Percentiles rank a stretch among this genome's conserved stretches.
Evolutionary conservation across 2,797 vertebrate species (phyloP).

Genomic region (Liparis tanakae): DNA sequence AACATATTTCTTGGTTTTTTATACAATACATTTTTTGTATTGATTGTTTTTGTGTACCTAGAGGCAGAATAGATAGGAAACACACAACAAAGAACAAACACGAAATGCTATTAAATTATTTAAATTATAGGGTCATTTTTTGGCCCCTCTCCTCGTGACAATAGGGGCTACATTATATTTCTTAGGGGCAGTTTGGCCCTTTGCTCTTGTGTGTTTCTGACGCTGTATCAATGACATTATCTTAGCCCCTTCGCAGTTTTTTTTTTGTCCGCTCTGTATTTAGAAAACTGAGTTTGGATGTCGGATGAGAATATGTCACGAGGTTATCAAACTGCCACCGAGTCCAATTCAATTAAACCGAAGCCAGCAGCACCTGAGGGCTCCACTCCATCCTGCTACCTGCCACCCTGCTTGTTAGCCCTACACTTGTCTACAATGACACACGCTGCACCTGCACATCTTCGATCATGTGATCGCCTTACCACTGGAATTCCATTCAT

Average conservation of each 20-base stretch:
- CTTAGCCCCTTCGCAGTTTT: no score
- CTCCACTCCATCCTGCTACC: neutral
- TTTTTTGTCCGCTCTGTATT: neutral
- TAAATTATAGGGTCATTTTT: no score
- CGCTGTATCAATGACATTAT: neutral
- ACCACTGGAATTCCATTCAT: neutral
- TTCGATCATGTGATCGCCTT: neutral
- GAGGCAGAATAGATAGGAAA: no score
- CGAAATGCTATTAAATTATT: no score
- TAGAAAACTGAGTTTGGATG: constrained; percentile 2
- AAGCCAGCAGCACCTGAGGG: neutral
- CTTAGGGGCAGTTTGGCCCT: no score
- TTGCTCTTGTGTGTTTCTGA: no score
- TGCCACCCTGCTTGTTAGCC: constrained; percentile 1
- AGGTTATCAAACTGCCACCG: constrained; percentile 29
- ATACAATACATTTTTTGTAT: no score
- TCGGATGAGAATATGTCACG: constrained; percentile 4
- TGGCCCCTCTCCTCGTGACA: no score
- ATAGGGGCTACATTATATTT: no score
- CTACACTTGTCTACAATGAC: constrained; percentile 16
- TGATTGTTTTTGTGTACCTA: no score
- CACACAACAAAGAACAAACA: no score
- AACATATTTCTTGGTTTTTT: no score
- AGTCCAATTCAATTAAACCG: constrained; percentile 22
- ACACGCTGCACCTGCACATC: constrained; percentile 24